Conservation (phyloP, 2,113 vertebrate species). For the Elephas maximus region DNA sequence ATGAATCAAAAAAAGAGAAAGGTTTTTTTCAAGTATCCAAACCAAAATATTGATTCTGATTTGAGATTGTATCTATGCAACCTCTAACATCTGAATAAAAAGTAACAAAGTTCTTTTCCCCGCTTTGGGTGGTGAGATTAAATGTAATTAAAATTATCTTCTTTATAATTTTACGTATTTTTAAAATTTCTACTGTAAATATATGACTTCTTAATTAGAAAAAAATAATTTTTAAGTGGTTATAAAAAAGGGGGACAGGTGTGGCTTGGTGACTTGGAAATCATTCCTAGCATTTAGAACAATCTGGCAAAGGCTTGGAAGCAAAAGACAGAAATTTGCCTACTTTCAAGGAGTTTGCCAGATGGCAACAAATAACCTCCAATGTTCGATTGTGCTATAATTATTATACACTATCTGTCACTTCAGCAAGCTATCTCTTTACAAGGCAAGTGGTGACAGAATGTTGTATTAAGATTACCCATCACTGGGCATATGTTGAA, state of each 20-base stretch:
- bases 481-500: slow-evolving; percentile 38
- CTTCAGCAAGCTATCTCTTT: slow-evolving; percentile 66
- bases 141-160: neutral
- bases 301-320: slow-evolving; percentile 52
- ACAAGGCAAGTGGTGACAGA: slow-evolving; percentile 61
- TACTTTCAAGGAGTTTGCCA: slow-evolving; percentile 67
- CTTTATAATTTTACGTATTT: neutral
- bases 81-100: slow-evolving; percentile 37
- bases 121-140: neutral
- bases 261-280: slow-evolving; percentile 36
- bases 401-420: slow-evolving; percentile 75
- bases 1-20: neutral
- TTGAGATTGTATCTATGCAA: slow-evolving; percentile 15
- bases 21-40: slow-evolving; percentile 7
- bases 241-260: slow-evolving; percentile 15
- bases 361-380: slow-evolving; percentile 65
- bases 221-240: slow-evolving; percentile 49
- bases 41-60: slow-evolving; percentile 26
- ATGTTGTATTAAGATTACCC: slow-evolving; percentile 66
- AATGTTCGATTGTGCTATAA: slow-evolving; percentile 70
- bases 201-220: slow-evolving; percentile 38
- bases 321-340: slow-evolving; percentile 77
- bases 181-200: slow-evolving; percentile 4
- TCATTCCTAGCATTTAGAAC: slow-evolving; percentile 60
- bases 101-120: neutral